Percentiles rank a stretch among this genome's conserved stretches.
These are phyloP conservation scores for Periophthalmus magnuspinnatus DNA, from an alignment of 2,797 vertebrate species.

Conservation along the genomic window DNA sequence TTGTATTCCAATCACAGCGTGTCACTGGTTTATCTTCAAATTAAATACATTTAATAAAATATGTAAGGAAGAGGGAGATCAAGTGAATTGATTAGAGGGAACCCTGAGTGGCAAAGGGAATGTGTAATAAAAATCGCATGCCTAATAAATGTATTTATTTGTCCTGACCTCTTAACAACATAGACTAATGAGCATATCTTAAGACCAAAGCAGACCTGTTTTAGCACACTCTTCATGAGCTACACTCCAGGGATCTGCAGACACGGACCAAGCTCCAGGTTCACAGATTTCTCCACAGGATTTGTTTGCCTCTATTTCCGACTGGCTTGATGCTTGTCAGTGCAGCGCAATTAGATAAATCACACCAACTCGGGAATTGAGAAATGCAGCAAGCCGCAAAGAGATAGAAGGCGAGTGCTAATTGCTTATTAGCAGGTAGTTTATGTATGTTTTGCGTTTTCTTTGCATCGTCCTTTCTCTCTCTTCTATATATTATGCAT, in stretches of 20 bases:
- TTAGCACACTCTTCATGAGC: neutral
- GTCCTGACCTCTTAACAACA: neutral
- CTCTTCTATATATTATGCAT: neutral
- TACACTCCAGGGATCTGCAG: neutral
- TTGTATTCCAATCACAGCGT: too few species aligned
- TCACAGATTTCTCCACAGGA: slow-evolving; percentile 29
- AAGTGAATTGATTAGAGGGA: neutral
- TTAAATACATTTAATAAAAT: neutral
- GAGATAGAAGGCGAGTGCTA: slow-evolving; percentile 32
- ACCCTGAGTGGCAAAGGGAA: too few species aligned
- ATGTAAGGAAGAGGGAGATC: neutral
- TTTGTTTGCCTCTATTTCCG: slow-evolving; percentile 51
- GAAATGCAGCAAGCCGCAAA: slow-evolving; percentile 52
- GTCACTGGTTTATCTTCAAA: too few species aligned
- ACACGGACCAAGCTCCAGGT: neutral
- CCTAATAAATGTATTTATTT: neutral
- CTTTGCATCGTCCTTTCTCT: slow-evolving; percentile 19
- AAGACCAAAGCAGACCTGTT: neutral
- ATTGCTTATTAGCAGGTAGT: slow-evolving; percentile 65
- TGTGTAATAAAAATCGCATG: neutral
- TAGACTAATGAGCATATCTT: neutral
- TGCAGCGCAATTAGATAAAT: slow-evolving; percentile 69
- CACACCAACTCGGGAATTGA: slow-evolving; percentile 53
- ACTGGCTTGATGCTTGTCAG: slow-evolving; percentile 57
- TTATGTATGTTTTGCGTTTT: slow-evolving; percentile 51